Evolutionary conservation across 2,113 vertebrate genomes (phyloP).

Genomic region (Amazona guildingii): DNA sequence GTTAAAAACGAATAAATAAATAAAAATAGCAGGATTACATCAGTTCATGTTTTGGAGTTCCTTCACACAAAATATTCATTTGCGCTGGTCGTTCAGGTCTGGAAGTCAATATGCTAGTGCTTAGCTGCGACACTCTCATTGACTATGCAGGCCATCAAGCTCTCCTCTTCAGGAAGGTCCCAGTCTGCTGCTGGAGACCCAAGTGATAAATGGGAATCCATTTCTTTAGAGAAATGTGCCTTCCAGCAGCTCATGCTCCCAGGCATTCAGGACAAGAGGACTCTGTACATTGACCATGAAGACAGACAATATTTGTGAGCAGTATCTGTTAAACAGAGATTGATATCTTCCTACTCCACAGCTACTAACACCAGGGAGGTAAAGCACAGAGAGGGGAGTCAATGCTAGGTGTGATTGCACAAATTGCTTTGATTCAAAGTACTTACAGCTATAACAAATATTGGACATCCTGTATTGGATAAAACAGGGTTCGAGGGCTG

Average conservation of each 20-base stretch:
- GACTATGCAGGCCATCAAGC: accelerated
- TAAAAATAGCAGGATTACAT: not conserved
- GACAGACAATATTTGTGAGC: not conserved
- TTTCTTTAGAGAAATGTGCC: not conserved
- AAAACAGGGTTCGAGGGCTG: not conserved
- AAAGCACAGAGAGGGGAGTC: not conserved
- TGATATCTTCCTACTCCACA: not conserved
- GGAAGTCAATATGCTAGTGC: not conserved
- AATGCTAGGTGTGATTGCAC: not conserved
- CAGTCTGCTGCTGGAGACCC: not conserved
- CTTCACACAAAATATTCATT: not conserved
- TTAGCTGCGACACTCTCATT: not conserved
- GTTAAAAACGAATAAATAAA: not conserved
- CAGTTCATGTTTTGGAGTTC: not conserved
- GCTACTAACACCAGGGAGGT: not conserved
- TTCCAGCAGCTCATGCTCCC: not conserved
- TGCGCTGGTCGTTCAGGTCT: not conserved
- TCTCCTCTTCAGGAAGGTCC: not conserved
- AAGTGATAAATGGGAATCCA: not conserved
- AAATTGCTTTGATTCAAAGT: not conserved
- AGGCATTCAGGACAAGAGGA: not conserved
- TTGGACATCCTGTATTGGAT: not conserved
- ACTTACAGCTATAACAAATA: not conserved
- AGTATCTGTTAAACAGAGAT: not conserved
- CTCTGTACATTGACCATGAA: accelerated